phyloP scores from a whole-genome alignment of 2,113 vertebrate species.

The Corythornis madagascariensis region DNA sequence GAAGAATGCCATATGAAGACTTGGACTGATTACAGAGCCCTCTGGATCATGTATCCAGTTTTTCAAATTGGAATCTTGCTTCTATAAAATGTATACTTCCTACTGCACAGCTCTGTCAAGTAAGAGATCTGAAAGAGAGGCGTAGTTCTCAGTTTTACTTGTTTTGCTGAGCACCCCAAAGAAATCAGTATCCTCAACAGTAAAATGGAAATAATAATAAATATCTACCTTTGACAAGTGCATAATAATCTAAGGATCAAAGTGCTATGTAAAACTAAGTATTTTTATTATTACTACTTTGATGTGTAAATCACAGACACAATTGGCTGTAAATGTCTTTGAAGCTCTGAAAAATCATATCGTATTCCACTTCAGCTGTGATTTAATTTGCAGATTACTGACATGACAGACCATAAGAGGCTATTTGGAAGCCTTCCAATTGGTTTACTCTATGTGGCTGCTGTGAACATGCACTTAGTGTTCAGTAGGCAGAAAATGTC shows the following conservation, averaged over 20 bases:
- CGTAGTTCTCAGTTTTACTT: background rate
- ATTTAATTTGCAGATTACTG: conserved; percentile 50
- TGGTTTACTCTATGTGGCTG: background rate
- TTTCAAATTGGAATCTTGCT: background rate
- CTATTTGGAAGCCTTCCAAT: conserved; percentile 47
- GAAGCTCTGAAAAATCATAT: conserved; percentile 49
- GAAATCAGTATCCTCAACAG: background rate
- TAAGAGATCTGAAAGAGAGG: background rate
- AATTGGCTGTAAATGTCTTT: conserved; percentile 41
- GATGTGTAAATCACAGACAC: conserved; percentile 45
- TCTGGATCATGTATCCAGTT: background rate
- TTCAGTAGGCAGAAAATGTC: conserved; percentile 24
- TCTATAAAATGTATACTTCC: background rate
- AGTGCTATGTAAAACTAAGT: conserved; percentile 20
- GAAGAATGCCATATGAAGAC: background rate
- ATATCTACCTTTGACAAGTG: conserved; percentile 5
- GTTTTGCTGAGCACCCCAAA: background rate
- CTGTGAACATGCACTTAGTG: background rate
- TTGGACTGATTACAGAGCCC: background rate
- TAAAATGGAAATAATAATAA: background rate
- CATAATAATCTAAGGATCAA: conserved; percentile 24
- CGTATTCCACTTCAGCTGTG: conserved; percentile 26
- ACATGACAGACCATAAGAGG: conserved; percentile 42
- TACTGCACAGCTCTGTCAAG: background rate
- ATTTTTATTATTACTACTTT: conserved; percentile 52